Evolutionary conservation across 2,888 invertebrate species (phyloP).

Genomic region (Loripinus fragilis): DNA sequence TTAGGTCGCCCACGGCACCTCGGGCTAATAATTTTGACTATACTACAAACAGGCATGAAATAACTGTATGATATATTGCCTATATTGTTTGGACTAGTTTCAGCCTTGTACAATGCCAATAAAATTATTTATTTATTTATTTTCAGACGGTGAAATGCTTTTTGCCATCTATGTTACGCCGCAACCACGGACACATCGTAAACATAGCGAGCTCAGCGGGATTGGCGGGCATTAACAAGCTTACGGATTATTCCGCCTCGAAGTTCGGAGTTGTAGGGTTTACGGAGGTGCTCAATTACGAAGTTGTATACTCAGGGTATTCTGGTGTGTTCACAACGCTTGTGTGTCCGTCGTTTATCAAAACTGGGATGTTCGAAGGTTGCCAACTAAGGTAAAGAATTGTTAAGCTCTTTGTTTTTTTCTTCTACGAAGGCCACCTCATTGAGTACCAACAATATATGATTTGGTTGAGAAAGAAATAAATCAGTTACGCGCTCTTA

Average conservation of each 20-base stretch:
- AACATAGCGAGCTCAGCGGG: conserved; percentile 96
- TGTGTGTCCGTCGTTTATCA: conserved; percentile 97
- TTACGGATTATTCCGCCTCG: conserved; percentile 93
- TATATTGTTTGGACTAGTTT: no score
- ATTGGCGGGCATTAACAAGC: conserved; percentile 86
- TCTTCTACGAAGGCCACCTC: no score
- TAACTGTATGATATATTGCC: no score
- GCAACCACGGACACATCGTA: conserved; percentile 95
- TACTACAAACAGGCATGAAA: no score
- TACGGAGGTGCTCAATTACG: conserved; percentile 91
- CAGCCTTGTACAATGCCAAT: no score
- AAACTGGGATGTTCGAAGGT: conserved; percentile 97
- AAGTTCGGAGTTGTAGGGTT: conserved; percentile 97
- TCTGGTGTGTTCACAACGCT: conserved; percentile 92
- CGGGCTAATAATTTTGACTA: no score
- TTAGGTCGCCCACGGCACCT: no score
- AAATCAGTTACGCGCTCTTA: no score
- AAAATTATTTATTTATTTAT: no score
- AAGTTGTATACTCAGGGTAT: conserved; percentile 75
- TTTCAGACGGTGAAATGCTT: conserved; percentile 95
- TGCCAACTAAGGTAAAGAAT: conserved; percentile 88
- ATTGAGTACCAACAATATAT: no score
- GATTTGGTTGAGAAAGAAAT: no score
- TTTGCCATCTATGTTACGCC: conserved; percentile 94
- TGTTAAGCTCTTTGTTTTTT: no score